phyloP scores from a whole-genome alignment of 2,113 vertebrate genomes.

The Mohoua ochrocephala region DNA sequence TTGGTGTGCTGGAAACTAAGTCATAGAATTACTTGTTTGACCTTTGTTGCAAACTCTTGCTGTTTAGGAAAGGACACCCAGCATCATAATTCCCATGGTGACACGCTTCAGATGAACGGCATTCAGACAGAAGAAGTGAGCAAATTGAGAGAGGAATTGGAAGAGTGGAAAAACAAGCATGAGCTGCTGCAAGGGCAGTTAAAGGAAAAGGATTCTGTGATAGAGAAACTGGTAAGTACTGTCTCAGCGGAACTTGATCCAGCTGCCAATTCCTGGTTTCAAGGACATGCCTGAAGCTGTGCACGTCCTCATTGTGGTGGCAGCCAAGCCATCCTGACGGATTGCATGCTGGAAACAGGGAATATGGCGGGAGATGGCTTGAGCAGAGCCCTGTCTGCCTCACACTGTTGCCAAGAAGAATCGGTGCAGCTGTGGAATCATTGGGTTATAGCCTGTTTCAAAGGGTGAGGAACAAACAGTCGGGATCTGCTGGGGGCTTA shows the following conservation, averaged over 20 bases:
- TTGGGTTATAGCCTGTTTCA: neutral
- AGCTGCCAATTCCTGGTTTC: neutral
- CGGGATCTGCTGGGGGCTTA: neutral
- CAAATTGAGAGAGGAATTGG: slow-evolving; percentile 81
- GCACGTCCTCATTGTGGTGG: neutral
- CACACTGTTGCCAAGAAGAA: neutral
- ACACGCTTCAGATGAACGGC: slow-evolving; percentile 84
- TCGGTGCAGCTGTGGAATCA: too few species aligned
- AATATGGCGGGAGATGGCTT: neutral
- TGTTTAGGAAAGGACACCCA: slow-evolving; percentile 79
- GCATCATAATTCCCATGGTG: slow-evolving; percentile 61
- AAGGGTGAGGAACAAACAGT: neutral
- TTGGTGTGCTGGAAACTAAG: neutral
- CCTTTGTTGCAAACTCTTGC: neutral
- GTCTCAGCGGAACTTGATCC: neutral
- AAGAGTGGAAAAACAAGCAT: slow-evolving; percentile 82
- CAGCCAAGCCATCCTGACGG: neutral
- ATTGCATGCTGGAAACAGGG: fast-evolving
- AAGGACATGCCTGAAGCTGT: neutral
- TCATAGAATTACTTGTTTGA: neutral
- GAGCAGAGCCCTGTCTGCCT: neutral
- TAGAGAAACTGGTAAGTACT: slow-evolving; percentile 79
- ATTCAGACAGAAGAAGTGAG: slow-evolving; percentile 85
- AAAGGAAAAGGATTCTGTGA: slow-evolving; percentile 80
- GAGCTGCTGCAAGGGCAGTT: slow-evolving; percentile 81